A percentile compares a stretch with the other conserved stretches of the same genome.
phyloP scores from a whole-genome alignment of 2,888 invertebrate genomes.

The Onchidella celtica region DNA sequence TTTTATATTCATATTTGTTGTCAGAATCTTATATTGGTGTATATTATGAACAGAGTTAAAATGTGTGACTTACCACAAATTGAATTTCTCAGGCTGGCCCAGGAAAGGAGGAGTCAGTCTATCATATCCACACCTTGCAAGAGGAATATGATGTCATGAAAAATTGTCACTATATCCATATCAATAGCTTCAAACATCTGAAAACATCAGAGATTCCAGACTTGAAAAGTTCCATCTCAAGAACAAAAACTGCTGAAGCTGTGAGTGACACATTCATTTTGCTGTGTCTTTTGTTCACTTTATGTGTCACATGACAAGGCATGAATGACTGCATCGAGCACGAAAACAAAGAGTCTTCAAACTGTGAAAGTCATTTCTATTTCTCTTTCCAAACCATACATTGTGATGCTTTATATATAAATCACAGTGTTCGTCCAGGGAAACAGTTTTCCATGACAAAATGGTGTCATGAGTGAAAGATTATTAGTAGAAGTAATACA shows the following conservation, averaged over 20 bases:
- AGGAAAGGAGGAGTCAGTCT: background rate
- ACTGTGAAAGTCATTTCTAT: too few relatives aligned
- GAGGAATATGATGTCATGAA: conserved; percentile 38
- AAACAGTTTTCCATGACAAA: background rate
- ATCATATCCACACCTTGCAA: conserved; percentile 38
- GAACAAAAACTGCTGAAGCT: conserved; percentile 29
- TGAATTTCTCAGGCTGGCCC: conserved; percentile 45
- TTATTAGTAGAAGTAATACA: too few relatives aligned
- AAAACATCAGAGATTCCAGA: conserved; percentile 29
- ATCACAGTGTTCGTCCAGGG: background rate
- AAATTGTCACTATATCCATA: conserved; percentile 56
- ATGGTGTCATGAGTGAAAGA: background rate
- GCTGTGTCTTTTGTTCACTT: background rate
- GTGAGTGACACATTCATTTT: background rate
- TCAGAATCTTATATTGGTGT: too few relatives aligned
- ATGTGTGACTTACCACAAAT: too few relatives aligned
- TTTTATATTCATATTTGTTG: too few relatives aligned
- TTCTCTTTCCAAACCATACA: too few relatives aligned
- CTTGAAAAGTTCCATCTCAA: conserved; percentile 30
- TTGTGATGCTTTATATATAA: background rate
- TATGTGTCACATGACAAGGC: too few relatives aligned
- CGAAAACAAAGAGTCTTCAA: too few relatives aligned
- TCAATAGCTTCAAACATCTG: conserved; percentile 57
- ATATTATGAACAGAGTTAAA: too few relatives aligned
- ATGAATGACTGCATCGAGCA: too few relatives aligned